Evolutionary conservation across 1,140 invertebrate species (phyloP), one percentile per base, ranked within the genome.

Genomic region (Ceratitis capitata): DNA sequence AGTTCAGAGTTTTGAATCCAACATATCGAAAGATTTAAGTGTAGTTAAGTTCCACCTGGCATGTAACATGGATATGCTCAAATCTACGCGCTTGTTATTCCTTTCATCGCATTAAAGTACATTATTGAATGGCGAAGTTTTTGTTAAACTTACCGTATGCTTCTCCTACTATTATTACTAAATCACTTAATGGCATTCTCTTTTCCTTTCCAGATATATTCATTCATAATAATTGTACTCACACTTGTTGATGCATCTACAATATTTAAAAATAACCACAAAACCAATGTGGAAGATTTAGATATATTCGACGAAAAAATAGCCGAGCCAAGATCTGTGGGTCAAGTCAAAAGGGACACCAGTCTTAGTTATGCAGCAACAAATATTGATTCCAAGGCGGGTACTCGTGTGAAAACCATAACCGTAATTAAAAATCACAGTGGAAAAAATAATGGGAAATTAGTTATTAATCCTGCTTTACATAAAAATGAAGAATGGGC

Each of bases 331-430:
- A 83, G 53, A 53, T 45, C 49, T 3, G 32, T 53, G 12, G 42
- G 47, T 64, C 86, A 82, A 61, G 87, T 87, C 32, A 91, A 91
- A 47, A 51, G 89, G 49, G 91, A 92, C 69, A 87, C 91, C 7
- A 92, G 91, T 85, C 84, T 92, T 16, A 91, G 91, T 83, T 92
- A 92, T 89, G 86, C 91, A 16, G 91, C 91, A 9, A 91, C 91
- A 47, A 90, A 92, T 58, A 92, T 92, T 29, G 89, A 92, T 69
- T 91, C 90, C 83, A 92, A 90, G 78, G 91, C 90, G 61, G 91
- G 91, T n/a, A 91, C 91, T 16, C 91, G 89, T 35, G 89, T 92
- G 1, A 92, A 92, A 87, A 92, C 91, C 42, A 90, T 92, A 19
- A 92, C 91, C 1, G 90, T 92, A 7, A 92, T 92, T 58, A 92